These are phyloP conservation scores for Elegia similella DNA, from an alignment of 2,888 invertebrate species.

Conservation along the genomic window DNA sequence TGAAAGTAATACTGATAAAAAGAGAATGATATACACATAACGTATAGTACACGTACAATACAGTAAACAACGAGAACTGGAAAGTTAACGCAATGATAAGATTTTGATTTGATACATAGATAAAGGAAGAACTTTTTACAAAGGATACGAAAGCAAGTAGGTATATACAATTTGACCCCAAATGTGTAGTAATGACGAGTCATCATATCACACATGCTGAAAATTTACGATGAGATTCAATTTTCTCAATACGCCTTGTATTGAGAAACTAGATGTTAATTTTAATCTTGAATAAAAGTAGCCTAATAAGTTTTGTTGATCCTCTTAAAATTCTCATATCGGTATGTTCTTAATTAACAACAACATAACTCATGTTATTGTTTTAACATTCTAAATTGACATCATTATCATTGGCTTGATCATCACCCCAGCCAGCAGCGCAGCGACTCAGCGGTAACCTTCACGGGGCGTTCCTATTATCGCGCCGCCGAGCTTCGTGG, in stretches of 20 bases:
- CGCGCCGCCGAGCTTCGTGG: constrained; percentile 35
- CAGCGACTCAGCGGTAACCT: constrained; percentile 40
- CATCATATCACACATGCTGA: too few relatives aligned
- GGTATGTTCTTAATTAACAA: not conserved
- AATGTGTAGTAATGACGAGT: too few relatives aligned
- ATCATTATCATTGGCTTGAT: constrained; percentile 24
- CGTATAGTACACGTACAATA: not conserved
- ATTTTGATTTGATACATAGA: not conserved
- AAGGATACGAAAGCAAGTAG: too few relatives aligned
- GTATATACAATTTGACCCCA: too few relatives aligned
- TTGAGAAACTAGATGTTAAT: too few relatives aligned
- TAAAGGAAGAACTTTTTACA: too few relatives aligned
- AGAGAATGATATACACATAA: constrained; percentile 10
- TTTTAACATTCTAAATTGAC: constrained; percentile 12
- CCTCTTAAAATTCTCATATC: not conserved
- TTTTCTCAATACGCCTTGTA: too few relatives aligned
- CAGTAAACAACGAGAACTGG: not conserved
- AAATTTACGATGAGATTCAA: too few relatives aligned
- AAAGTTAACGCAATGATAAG: not conserved
- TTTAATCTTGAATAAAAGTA: not conserved
- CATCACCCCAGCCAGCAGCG: constrained; percentile 30
- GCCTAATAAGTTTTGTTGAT: not conserved
- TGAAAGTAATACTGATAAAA: constrained; percentile 18
- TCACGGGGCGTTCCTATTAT: constrained; percentile 35
- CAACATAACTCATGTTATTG: not conserved